Percentiles rank a stretch among this genome's conserved stretches.
Evolutionary conservation across 2,113 vertebrate genomes (phyloP).

Genomic region (Charadrius vociferus): DNA sequence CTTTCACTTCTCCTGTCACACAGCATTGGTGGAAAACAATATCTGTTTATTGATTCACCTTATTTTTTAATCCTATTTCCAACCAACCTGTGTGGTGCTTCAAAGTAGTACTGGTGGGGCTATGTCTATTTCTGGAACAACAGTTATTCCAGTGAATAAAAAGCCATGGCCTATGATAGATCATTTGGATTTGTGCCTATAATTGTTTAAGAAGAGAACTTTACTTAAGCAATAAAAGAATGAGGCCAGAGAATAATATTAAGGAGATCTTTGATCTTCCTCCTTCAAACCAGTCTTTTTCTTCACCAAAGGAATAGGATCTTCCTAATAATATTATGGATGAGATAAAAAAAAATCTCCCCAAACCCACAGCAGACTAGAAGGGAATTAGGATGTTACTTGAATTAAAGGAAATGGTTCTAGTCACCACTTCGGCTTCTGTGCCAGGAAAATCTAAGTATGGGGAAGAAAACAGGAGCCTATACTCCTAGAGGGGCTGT

Average conservation of each 20-base stretch:
- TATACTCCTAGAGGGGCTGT: not conserved
- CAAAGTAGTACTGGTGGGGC: not conserved
- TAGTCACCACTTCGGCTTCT: not conserved
- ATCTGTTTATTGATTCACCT: slow-evolving; percentile 34
- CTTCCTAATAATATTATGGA: not conserved
- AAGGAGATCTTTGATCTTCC: slow-evolving; percentile 36
- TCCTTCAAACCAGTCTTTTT: slow-evolving; percentile 7
- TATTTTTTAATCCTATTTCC: slow-evolving; percentile 15
- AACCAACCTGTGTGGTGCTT: not conserved
- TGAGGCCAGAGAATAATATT: slow-evolving; percentile 26
- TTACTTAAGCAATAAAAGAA: slow-evolving; percentile 30
- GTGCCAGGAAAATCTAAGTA: not conserved
- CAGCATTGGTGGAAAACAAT: not conserved
- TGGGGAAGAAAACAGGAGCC: not conserved
- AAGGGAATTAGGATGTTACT: not conserved
- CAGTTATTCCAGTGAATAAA: not conserved
- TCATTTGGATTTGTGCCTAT: slow-evolving; percentile 5
- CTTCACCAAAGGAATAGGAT: not conserved
- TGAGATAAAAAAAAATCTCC: not conserved
- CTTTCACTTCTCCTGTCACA: not conserved
- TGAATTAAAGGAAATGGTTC: not conserved
- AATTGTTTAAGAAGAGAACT: slow-evolving; percentile 23
- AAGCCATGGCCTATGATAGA: not conserved
- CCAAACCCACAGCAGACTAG: not conserved
- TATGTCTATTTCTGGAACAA: slow-evolving; percentile 44